Conservation (phyloP, 1,140 invertebrate species). For the Saccostrea echinata region DNA sequence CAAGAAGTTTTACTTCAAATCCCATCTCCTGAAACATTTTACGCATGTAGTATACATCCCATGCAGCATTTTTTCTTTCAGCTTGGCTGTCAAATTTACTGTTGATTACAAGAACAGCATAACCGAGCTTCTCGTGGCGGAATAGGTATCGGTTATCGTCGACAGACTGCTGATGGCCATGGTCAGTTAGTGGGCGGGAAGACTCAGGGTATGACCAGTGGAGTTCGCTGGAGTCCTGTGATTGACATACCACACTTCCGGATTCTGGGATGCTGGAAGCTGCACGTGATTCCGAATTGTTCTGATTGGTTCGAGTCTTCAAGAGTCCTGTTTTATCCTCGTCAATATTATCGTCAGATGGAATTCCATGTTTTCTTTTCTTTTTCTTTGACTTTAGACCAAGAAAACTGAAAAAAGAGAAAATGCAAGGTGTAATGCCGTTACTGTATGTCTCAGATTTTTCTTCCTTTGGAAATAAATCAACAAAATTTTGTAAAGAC, state of each 20-base stretch:
- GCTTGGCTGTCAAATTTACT: conserved; percentile 44
- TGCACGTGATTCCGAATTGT: neutral
- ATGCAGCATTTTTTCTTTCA: conserved; percentile 33
- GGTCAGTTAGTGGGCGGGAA: neutral
- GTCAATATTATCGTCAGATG: neutral
- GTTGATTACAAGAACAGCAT: conserved; percentile 50
- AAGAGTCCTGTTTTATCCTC: neutral
- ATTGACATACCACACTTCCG: neutral
- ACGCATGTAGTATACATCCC: conserved; percentile 32
- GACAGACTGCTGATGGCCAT: no score
- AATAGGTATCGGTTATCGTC: neutral
- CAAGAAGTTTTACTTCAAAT: conserved; percentile 42
- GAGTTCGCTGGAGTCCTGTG: neutral
- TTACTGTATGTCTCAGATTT: no score
- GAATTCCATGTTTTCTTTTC: neutral
- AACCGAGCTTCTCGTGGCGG: conserved; percentile 35
- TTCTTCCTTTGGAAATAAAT: no score
- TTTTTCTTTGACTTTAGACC: neutral
- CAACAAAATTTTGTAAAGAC: no score
- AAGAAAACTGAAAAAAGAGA: neutral
- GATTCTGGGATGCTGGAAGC: neutral
- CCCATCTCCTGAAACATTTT: conserved; percentile 34
- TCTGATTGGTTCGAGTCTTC: neutral
- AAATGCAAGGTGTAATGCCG: neutral
- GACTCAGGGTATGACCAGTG: neutral